phyloP scores from a whole-genome alignment of 2,888 invertebrate genomes.

The Phengaris arion region DNA sequence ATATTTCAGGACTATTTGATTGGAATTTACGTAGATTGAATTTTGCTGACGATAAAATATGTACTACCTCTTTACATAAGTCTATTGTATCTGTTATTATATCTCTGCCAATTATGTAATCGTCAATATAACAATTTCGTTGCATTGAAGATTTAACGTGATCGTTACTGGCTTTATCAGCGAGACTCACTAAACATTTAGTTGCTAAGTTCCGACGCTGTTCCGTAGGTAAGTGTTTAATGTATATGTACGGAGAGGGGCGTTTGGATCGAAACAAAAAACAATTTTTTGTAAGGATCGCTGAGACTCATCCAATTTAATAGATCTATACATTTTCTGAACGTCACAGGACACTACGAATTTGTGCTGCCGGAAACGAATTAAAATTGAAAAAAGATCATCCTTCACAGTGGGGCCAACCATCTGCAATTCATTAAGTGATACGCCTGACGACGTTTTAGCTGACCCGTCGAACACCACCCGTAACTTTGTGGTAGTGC shows the following conservation, averaged over 20 bases:
- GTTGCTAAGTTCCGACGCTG: slow-evolving; percentile 7
- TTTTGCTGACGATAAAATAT: slow-evolving; percentile 33
- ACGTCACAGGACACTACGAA: slow-evolving; percentile 15
- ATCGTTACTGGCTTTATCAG: background rate
- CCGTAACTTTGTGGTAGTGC: slow-evolving; percentile 38
- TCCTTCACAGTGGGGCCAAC: slow-evolving; percentile 13
- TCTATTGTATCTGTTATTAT: background rate
- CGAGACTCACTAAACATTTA: background rate
- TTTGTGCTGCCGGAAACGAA: background rate
- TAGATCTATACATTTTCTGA: slow-evolving; percentile 22
- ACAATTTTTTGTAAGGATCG: background rate
- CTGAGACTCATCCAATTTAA: background rate
- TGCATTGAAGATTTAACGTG: background rate
- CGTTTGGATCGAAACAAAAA: background rate
- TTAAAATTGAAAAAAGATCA: slow-evolving; percentile 8
- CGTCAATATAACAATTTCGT: background rate
- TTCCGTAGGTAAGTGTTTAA: background rate
- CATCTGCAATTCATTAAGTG: slow-evolving; percentile 24
- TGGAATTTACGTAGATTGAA: slow-evolving; percentile 26
- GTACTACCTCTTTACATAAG: slow-evolving; percentile 36
- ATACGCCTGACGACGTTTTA: slow-evolving; percentile 1
- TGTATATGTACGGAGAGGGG: background rate
- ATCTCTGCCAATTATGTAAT: background rate
- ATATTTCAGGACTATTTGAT: slow-evolving; percentile 25
- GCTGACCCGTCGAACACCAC: slow-evolving; percentile 38